Conservation (phyloP, 1,140 invertebrate genomes). For the Drosophila lacteicornis region DNA sequence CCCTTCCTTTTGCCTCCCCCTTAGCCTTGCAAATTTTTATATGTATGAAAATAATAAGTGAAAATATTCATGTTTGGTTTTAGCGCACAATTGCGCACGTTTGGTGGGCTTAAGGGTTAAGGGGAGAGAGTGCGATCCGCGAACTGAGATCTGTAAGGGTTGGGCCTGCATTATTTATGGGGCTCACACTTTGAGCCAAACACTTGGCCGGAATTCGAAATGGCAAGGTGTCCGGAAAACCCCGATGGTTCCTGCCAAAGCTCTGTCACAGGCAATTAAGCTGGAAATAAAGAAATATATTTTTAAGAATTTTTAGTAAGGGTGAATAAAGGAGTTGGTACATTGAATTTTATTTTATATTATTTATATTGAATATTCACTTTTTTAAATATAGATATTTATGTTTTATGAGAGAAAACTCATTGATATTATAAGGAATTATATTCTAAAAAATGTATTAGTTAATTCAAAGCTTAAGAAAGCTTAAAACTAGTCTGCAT, state of each 20-base stretch:
- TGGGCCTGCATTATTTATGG: slow-evolving; percentile 59
- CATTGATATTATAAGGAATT: too few species aligned
- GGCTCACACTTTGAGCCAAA: slow-evolving; percentile 35
- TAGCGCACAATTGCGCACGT: slow-evolving; percentile 76
- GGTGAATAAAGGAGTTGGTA: too few species aligned
- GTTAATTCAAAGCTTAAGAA: too few species aligned
- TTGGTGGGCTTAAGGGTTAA: slow-evolving; percentile 8
- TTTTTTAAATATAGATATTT: too few species aligned
- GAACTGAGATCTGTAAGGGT: slow-evolving; percentile 13
- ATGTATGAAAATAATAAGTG: slow-evolving; percentile 78
- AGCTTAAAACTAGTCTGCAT: too few species aligned
- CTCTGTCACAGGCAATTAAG: slow-evolving; percentile 13
- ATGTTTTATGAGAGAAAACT: too few species aligned
- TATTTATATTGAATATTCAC: too few species aligned
- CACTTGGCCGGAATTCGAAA: slow-evolving; percentile 40
- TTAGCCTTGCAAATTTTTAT: slow-evolving; percentile 21
- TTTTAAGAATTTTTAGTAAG: too few species aligned
- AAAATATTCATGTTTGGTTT: slow-evolving; percentile 82
- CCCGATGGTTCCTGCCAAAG: slow-evolving; percentile 2
- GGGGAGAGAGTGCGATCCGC: slow-evolving; percentile 1
- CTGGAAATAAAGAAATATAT: background rate
- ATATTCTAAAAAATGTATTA: too few species aligned
- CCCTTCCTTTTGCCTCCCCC: background rate
- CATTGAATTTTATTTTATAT: too few species aligned
- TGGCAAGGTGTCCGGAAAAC: slow-evolving; percentile 46